Base-by-base conservation (phyloP, 2,888 invertebrate genomes). In the Acrobasis repandana region DNA sequence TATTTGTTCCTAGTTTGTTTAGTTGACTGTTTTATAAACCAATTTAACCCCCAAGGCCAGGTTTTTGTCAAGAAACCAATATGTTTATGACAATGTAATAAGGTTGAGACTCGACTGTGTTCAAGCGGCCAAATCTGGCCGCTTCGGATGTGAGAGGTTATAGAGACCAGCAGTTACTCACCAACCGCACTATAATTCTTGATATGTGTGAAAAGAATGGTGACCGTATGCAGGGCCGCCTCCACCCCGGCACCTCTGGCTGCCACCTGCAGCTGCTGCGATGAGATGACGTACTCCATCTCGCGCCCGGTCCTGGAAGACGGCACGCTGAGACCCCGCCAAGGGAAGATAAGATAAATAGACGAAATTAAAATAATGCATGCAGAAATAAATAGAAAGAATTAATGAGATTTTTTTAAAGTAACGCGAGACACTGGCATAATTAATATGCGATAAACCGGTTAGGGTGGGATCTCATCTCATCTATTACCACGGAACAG, bases 201-300 rank as follows among this genome's bases (percentile, higher is more conserved):
- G 60, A 82, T 79, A 64, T 91, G 89, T 2, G 83, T 77, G 63
- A 88, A 89, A 10, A 89, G 73, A 33, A 92, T 67, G 4, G 86
- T 87, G 52, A 88, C 85, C 0, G 81, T 80, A 60, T 85, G 88
- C 70, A 84, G 88, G 72, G 76, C 82, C 75, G 70, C 78, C 73
- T 85, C 93, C 58, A 79, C 86, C 10, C 77, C 69, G 3, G 54
- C 38, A 28, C 85, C 85, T 33, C 72, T 77, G 5, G 81, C 80
- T 3, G 79, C 80, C 61, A 88, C 76, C 68, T 92, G 91, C 36
- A 85, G 74, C 67, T 92, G 91, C 63, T 93, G 93, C 0, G 96
- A 95, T 61, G 94, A 93, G 59, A 95, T 88, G 71, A 93, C 93
- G 82, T 94, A 95, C 78, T 95, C 94, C 73, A 94, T 85, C 76